phyloP scores from a whole-genome alignment of 92 coral and sea anemone species.

The Virgularia gustaviana region DNA sequence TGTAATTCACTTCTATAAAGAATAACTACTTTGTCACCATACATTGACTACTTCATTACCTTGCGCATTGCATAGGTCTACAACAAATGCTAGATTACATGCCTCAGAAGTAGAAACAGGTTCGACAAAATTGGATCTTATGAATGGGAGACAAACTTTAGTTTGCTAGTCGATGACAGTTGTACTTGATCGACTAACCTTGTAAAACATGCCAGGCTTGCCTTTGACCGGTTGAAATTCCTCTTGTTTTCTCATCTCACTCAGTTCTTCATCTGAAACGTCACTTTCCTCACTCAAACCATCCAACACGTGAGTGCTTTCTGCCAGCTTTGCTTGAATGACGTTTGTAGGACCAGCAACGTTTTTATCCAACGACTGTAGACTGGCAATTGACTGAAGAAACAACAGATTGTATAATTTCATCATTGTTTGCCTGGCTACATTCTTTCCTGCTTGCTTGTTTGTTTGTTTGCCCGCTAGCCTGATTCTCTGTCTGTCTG shows the following conservation, averaged over 20 bases:
- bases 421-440: no score
- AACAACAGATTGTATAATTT: background rate
- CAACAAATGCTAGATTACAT: background rate
- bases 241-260: constrained; percentile 76
- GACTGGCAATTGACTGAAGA: background rate
- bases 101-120: no score
- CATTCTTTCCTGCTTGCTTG: no score
- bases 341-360: constrained; percentile 77
- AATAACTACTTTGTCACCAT: no score
- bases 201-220: constrained; percentile 96
- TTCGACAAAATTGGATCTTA: no score
- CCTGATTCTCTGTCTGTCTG: background rate
- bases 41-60: no score
- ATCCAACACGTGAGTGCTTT: constrained; percentile 52
- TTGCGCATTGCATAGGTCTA: background rate
- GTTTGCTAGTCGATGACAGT: no score
- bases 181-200: no score
- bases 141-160: no score
- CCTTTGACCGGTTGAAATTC: constrained; percentile 95
- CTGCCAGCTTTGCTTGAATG: constrained; percentile 76
- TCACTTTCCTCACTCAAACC: constrained; percentile 91
- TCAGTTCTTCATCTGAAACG: constrained; percentile 91
- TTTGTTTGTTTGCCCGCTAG: background rate
- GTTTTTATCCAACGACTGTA: constrained; percentile 12
- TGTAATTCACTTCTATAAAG: no score